Percentiles rank a stretch among this genome's conserved stretches.
Conservation (phyloP, 2,888 invertebrate genomes). For the Panopea generosa region DNA sequence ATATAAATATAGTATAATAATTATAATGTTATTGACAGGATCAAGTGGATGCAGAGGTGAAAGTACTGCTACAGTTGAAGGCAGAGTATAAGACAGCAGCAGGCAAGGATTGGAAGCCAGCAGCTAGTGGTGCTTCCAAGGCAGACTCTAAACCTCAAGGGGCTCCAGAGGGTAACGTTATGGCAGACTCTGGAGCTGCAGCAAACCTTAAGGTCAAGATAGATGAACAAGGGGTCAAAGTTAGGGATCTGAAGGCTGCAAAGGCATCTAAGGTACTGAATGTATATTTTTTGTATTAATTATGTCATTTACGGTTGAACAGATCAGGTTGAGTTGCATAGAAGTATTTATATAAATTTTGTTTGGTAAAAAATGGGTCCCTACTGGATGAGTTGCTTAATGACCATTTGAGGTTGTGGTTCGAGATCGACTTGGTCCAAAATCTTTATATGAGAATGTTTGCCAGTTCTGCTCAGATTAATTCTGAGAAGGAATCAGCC, state of each 20-base stretch:
- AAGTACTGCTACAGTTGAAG: constrained; percentile 89
- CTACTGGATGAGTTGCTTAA: too few relatives aligned
- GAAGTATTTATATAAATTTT: too few relatives aligned
- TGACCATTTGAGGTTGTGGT: too few relatives aligned
- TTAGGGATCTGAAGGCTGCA: constrained; percentile 89
- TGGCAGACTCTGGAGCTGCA: constrained; percentile 63
- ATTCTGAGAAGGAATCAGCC: too few relatives aligned
- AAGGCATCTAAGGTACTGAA: constrained; percentile 88
- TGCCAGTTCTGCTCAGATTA: too few relatives aligned
- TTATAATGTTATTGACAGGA: too few relatives aligned
- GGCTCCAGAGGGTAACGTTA: constrained; percentile 26
- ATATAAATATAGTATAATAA: too few relatives aligned
- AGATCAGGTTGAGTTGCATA: too few relatives aligned
- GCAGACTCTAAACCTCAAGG: constrained; percentile 10
- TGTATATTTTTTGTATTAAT: not conserved
- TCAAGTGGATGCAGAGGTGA: constrained; percentile 87
- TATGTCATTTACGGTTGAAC: too few relatives aligned
- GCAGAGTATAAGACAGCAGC: constrained; percentile 90
- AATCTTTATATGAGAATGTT: too few relatives aligned
- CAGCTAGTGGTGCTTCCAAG: constrained; percentile 4
- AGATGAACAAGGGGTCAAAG: constrained; percentile 89
- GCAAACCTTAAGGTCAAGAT: constrained; percentile 72
- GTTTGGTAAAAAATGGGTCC: too few relatives aligned
- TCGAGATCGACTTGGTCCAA: too few relatives aligned
- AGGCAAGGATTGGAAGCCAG: constrained; percentile 89